phyloP scores from a whole-genome alignment of 2,113 vertebrate species.

The Cinclus cinclus region DNA sequence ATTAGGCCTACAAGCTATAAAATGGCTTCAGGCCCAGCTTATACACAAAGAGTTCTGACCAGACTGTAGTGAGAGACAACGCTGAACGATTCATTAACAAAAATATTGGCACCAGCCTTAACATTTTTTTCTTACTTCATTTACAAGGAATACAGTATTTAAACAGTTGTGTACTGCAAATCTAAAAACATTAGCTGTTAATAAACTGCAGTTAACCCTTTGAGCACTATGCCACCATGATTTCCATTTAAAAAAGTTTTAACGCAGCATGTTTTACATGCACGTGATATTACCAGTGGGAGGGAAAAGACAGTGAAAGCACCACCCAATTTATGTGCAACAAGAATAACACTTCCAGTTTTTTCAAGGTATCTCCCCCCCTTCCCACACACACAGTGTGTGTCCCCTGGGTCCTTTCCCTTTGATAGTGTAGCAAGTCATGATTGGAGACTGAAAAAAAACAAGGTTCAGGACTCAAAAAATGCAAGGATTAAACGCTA shows the following conservation, averaged over 20 bases:
- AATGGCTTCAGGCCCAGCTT: conserved; percentile 79
- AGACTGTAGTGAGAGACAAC: conserved; percentile 83
- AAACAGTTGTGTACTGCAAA: conserved; percentile 73
- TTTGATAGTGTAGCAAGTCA: neutral
- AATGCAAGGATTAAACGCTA: neutral
- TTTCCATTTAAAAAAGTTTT: conserved; percentile 22
- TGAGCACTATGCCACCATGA: conserved; percentile 67
- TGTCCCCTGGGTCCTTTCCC: neutral
- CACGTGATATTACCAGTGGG: neutral
- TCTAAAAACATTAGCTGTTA: conserved; percentile 72
- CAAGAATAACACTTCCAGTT: conserved; percentile 69
- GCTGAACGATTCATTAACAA: conserved; percentile 81
- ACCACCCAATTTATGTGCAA: conserved; percentile 59
- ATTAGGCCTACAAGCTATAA: conserved; percentile 79
- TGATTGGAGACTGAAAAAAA: neutral
- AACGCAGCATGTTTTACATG: conserved; percentile 43
- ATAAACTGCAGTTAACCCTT: conserved; percentile 72
- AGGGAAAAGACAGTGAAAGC: conserved; percentile 27
- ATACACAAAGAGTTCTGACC: conserved; percentile 77
- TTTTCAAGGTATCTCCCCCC: neutral
- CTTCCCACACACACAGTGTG: neutral
- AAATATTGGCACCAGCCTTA: conserved; percentile 84
- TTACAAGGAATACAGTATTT: conserved; percentile 80
- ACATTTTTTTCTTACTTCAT: conserved; percentile 73
- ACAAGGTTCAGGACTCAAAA: neutral